phyloP scores from a whole-genome alignment of 2,113 vertebrate species.

The Lophochroa leadbeateri region DNA sequence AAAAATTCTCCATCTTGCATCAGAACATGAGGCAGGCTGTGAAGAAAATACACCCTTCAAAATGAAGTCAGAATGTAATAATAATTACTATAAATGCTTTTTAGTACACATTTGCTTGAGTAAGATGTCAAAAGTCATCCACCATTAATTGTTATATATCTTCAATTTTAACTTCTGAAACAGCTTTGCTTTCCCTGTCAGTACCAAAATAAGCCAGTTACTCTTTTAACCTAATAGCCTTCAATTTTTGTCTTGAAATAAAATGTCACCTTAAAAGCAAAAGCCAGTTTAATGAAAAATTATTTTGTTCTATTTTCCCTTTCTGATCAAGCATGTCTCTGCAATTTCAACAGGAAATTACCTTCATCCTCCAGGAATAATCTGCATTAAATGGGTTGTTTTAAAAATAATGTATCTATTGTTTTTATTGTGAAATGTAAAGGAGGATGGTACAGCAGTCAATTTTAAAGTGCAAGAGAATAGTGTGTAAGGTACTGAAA shows the following conservation, averaged over 20 bases:
- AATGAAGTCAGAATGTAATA: not conserved
- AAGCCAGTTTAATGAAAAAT: not conserved
- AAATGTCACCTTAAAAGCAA: not conserved
- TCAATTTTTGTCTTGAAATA: not conserved
- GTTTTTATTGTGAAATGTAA: not conserved
- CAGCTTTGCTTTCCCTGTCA: not conserved
- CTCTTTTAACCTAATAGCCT: not conserved
- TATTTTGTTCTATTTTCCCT: slow-evolving; percentile 15
- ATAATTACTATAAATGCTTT: not conserved
- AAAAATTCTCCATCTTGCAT: not conserved
- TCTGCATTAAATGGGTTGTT: not conserved
- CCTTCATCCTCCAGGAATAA: not conserved
- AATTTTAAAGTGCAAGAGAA: not conserved
- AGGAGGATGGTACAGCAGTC: not conserved
- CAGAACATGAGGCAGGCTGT: not conserved
- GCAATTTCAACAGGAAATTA: slow-evolving; percentile 11
- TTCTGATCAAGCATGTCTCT: not conserved
- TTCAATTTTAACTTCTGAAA: not conserved
- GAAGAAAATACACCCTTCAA: not conserved
- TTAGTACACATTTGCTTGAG: not conserved
- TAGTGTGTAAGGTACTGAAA: not conserved
- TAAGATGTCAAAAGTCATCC: not conserved
- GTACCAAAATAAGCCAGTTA: not conserved
- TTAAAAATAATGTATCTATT: not conserved
- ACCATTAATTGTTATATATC: not conserved